Conservation (phyloP, 1,140 invertebrate species). For the Aphelenchoides avenae region DNA sequence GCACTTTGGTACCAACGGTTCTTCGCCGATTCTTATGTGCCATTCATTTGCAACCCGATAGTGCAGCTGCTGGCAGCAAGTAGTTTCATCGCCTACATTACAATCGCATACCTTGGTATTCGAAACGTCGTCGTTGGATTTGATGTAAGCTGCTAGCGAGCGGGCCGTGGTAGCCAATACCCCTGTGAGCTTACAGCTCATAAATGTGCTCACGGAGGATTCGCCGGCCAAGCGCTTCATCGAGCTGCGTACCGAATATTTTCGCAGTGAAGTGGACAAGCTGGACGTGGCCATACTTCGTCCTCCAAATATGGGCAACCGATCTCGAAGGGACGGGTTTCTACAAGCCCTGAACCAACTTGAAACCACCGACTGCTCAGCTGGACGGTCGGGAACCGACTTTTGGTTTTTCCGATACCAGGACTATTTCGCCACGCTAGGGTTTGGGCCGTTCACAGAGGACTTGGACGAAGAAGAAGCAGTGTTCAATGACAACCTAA, state of each 20-base stretch:
- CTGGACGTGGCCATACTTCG: conserved; percentile 47
- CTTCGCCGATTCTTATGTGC: conserved; percentile 44
- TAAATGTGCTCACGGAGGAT: conserved; percentile 38
- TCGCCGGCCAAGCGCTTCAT: conserved; percentile 38
- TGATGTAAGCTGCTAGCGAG: conserved; percentile 40
- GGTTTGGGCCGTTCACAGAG: conserved; percentile 34
- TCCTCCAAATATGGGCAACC: conserved; percentile 44
- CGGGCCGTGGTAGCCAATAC: too few species aligned
- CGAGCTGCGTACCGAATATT: conserved; percentile 26
- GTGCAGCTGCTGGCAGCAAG: conserved; percentile 34
- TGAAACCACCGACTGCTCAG: conserved; percentile 39
- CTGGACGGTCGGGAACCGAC: conserved; percentile 36
- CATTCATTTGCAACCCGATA: conserved; percentile 30
- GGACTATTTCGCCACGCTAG: conserved; percentile 35
- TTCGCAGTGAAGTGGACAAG: conserved; percentile 30
- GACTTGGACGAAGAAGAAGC: conserved; percentile 30
- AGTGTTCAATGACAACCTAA: conserved; percentile 38
- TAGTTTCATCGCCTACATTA: conserved; percentile 34
- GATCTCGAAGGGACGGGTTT: conserved; percentile 27
- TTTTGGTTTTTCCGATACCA: conserved; percentile 53
- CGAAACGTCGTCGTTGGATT: conserved; percentile 43
- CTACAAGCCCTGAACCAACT: conserved; percentile 32
- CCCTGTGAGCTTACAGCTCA: conserved; percentile 30
- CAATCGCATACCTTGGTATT: conserved; percentile 28
- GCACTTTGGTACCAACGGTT: conserved; percentile 48